Evolutionary conservation across 2,888 invertebrate genomes (phyloP).

Genomic region (Thelaira solivaga): DNA sequence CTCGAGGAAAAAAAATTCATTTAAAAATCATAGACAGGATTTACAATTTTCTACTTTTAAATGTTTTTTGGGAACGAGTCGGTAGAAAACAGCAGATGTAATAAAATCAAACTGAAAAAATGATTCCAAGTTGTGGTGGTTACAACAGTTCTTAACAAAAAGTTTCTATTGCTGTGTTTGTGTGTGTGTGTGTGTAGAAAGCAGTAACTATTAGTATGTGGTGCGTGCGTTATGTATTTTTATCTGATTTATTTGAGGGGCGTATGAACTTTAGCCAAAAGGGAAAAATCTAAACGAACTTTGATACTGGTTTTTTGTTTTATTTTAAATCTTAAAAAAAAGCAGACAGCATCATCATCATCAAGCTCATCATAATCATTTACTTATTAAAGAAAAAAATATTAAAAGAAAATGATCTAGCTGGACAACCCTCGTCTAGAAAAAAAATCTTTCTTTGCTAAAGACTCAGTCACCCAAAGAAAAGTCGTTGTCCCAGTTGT

Average conservation of each 20-base stretch:
- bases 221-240: slow-evolving; percentile 59
- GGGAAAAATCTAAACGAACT: slow-evolving; percentile 31
- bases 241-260: slow-evolving; percentile 67
- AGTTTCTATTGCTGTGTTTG: neutral
- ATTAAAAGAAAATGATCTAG: neutral
- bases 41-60: slow-evolving; percentile 40
- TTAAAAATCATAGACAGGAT: slow-evolving; percentile 57
- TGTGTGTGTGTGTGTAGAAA: neutral
- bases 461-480: slow-evolving; percentile 51
- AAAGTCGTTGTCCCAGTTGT: slow-evolving; percentile 46
- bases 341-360: slow-evolving; percentile 45
- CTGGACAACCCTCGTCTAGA: slow-evolving; percentile 53
- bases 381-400: neutral
- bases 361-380: slow-evolving; percentile 21
- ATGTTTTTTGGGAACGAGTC: slow-evolving; percentile 24
- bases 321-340: slow-evolving; percentile 28
- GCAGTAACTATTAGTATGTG: slow-evolving; percentile 36
- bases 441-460: slow-evolving; percentile 5
- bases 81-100: slow-evolving; percentile 53
- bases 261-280: slow-evolving; percentile 62
- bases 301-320: slow-evolving; percentile 54
- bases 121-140: slow-evolving; percentile 43
- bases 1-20: slow-evolving; percentile 51
- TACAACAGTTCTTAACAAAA: slow-evolving; percentile 30
- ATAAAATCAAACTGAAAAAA: slow-evolving; percentile 29